A percentile compares a stretch with the other conserved stretches of the same genome.
Conservation (phyloP, 2,113 vertebrate species). For the Hystrix brachyura region DNA sequence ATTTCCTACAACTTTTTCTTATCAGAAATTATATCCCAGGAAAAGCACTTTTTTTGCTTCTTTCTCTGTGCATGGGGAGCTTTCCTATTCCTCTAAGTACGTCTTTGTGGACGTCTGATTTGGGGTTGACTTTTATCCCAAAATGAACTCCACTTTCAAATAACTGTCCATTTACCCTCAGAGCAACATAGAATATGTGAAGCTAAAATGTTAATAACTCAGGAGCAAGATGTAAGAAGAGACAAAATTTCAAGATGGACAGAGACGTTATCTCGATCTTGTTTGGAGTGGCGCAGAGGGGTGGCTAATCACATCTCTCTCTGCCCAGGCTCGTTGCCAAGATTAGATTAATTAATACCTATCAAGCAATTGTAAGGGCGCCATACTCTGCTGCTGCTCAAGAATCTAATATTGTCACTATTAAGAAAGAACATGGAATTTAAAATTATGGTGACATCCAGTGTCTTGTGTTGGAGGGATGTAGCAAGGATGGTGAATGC, state of each 20-base stretch:
- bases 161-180: neutral
- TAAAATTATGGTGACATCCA: neutral
- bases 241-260: neutral
- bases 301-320: neutral
- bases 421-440: neutral
- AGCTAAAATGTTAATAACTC: neutral
- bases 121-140: neutral
- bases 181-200: neutral
- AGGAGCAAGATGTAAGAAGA: neutral
- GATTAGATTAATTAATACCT: neutral
- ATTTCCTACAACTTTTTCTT: conserved; percentile 25
- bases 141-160: neutral
- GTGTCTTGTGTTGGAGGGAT: neutral
- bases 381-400: neutral
- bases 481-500: neutral
- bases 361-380: neutral
- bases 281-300: neutral
- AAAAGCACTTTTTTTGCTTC: neutral
- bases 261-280: neutral
- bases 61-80: neutral
- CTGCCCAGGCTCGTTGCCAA: neutral
- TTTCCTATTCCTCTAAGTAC: neutral
- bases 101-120: neutral
- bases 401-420: neutral
- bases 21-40: neutral